Base-by-base conservation (phyloP, 2,797 vertebrate species). In the Acipenser ruthenus region DNA sequence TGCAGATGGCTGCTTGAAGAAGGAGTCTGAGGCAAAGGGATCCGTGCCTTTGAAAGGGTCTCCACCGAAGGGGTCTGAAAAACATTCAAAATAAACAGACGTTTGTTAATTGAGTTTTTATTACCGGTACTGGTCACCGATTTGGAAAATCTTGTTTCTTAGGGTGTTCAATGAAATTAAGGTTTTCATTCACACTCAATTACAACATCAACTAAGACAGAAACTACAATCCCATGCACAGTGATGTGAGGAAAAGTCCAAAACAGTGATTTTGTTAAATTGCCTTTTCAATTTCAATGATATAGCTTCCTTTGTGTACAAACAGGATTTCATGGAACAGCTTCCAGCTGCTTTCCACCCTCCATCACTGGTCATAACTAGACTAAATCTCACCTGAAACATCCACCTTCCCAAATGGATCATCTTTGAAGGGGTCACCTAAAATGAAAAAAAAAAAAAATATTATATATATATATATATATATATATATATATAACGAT, bases 371-470 rank as follows among this genome's bases (percentile, higher is more conserved):
- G 23, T 37, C 23, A 37, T 37, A 37, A 37, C 23, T 37, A 37
- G 23, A 62, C 47, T 52, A 70, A 48, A 60, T 83, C 90, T 88
- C 71, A 96, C 96, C 94, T 68, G 88, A 86, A 60, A 82, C 72
- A 63, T 90, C 86, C n/a, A 92, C 91, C 88, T 94, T 95, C 62
- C 90, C 91, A 80, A 98, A 99, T 60, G 93, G 86, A 69, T 96
- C 94, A 84, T 97, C 94, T 75, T 91, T 91, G 80, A 98, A 98
- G 77, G 95, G 91, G 77, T 96, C 93, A 78, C 85, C 95, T 97
- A 74, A 4, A 71, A 80, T 79, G 73, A 12, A 68, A 71, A 69
- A 66, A 66, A 63, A 70, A 12, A 68, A 71, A 69, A 66, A 66
- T 64, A 70, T 70, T 18, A 18, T 18, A 18, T 18, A 18, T 18